Conservation (phyloP, 2,113 vertebrate genomes). For the Amblyornis subalaris region DNA sequence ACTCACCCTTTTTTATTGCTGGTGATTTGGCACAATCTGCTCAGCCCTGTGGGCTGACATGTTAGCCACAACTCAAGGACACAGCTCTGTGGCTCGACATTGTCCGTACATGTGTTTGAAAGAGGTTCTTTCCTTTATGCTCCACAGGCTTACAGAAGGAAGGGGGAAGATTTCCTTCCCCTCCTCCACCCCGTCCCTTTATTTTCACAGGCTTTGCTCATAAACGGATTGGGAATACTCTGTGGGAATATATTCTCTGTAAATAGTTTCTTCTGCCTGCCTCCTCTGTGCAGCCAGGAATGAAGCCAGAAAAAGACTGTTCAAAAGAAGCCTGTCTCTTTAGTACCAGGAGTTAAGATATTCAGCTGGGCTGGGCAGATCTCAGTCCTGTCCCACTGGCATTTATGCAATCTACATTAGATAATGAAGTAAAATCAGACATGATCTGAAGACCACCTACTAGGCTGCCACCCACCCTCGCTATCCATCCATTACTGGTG, state of each 20-base stretch:
- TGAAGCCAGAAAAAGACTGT: background rate
- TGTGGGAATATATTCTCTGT: background rate
- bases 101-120: background rate
- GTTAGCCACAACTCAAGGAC: background rate
- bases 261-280: slow-evolving; percentile 31
- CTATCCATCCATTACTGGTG: background rate
- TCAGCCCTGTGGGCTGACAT: background rate
- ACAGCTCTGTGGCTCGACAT: background rate
- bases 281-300: slow-evolving; percentile 6
- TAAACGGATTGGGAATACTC: background rate
- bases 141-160: background rate
- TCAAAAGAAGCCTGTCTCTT: background rate
- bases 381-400: background rate
- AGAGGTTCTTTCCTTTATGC: background rate
- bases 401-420: background rate
- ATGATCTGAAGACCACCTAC: slow-evolving; percentile 4
- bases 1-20: background rate
- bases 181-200: background rate
- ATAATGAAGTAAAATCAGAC: slow-evolving; percentile 17
- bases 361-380: background rate
- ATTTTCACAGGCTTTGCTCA: slow-evolving; percentile 24
- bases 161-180: background rate
- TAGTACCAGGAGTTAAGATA: background rate
- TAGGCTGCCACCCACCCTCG: background rate
- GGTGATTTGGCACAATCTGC: background rate